Conservation (phyloP, 2,888 invertebrate genomes). For the Athripsodes cinereus region DNA sequence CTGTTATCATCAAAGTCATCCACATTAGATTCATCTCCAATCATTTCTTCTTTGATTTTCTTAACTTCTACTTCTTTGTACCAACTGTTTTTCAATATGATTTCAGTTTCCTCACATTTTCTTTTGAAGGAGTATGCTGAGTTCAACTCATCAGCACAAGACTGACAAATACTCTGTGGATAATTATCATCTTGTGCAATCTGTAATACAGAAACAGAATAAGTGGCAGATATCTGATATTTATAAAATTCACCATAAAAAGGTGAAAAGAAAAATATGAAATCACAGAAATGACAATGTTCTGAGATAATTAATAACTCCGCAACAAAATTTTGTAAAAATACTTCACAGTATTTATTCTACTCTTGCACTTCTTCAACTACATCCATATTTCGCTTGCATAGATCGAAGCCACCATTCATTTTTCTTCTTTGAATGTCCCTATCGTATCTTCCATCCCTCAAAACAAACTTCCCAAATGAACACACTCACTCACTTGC, state of each 20-base stretch:
- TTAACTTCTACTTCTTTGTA: slow-evolving; percentile 2
- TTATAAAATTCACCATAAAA: no score
- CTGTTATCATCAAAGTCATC: slow-evolving; percentile 2
- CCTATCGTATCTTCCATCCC: no score
- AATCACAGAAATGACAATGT: no score
- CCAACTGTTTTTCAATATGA: slow-evolving; percentile 11
- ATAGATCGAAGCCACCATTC: no score
- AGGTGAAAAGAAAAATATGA: no score
- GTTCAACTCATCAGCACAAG: slow-evolving; percentile 41
- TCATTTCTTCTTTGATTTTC: slow-evolving; percentile 15
- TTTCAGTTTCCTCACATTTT: slow-evolving; percentile 37
- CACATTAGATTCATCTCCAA: neutral
- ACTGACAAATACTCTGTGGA: slow-evolving; percentile 40
- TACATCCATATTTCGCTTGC: no score
- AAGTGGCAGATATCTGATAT: neutral
- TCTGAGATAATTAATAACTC: no score
- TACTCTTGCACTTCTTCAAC: no score
- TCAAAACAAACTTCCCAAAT: neutral
- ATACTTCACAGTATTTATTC: no score
- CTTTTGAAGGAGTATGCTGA: slow-evolving; percentile 45
- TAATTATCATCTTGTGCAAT: slow-evolving; percentile 40
- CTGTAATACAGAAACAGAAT: slow-evolving; percentile 33
- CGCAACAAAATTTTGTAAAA: no score
- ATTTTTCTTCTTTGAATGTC: no score
- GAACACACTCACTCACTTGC: neutral